Conservation (phyloP, 2,113 vertebrate genomes). For the Sitta europaea region DNA sequence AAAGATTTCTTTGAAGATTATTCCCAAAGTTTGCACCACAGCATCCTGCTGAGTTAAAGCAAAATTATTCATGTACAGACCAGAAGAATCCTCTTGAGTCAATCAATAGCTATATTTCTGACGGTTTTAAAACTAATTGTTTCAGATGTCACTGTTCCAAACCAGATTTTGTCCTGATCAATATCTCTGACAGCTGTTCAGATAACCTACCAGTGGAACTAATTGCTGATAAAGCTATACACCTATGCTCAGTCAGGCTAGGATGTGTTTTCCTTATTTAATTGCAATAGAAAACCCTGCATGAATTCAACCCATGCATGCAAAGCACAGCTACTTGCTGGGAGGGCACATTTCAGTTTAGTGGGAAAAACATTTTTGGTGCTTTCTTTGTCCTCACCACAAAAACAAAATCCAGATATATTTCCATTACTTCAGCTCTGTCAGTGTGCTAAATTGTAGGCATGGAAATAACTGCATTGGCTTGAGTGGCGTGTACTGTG, state of each 20-base stretch:
- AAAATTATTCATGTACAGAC: not conserved
- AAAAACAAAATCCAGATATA: not conserved
- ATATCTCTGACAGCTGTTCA: slow-evolving; percentile 44
- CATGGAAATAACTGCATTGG: not conserved
- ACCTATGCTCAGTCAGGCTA: not conserved
- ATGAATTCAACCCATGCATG: not conserved
- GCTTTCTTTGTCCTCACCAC: not conserved
- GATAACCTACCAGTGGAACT: slow-evolving; percentile 49
- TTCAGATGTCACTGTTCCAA: slow-evolving; percentile 44
- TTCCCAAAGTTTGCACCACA: not conserved
- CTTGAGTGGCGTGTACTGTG: accelerated
- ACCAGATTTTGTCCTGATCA: slow-evolving; percentile 45
- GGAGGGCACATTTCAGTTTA: not conserved
- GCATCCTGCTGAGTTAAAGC: slow-evolving; percentile 25
- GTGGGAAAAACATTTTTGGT: not conserved
- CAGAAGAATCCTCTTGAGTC: slow-evolving; percentile 23
- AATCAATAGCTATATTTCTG: slow-evolving; percentile 54
- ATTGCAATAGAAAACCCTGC: not conserved
- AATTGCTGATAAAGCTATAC: slow-evolving; percentile 36
- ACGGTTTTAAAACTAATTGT: slow-evolving; percentile 46
- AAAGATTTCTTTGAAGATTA: not conserved
- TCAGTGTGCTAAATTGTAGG: not conserved
- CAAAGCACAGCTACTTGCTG: not conserved
- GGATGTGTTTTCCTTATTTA: not conserved
- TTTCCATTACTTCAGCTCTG: not conserved